These are phyloP conservation scores for Upupa epops DNA, from an alignment of 2,113 vertebrate species.

Conservation along the genomic window DNA sequence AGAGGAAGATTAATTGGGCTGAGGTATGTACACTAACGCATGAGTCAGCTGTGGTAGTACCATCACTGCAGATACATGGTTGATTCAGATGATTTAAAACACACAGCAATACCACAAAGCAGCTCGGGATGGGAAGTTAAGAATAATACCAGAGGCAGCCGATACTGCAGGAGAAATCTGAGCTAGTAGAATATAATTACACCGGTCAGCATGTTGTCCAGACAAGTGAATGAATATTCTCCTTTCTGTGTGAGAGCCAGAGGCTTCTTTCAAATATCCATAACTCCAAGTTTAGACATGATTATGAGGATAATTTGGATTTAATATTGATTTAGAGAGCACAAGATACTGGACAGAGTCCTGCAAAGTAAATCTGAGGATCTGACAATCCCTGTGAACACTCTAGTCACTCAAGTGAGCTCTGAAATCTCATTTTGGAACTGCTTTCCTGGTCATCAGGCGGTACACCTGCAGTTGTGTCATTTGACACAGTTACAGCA, in stretches of 20 bases:
- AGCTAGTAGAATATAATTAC: slow-evolving; percentile 30
- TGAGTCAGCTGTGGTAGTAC: slow-evolving; percentile 16
- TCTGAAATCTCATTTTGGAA: not conserved
- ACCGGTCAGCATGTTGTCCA: slow-evolving; percentile 9
- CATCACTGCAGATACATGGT: not conserved
- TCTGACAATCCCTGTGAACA: not conserved
- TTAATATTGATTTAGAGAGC: slow-evolving; percentile 39
- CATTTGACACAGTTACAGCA: not conserved
- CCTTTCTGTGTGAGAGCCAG: not conserved
- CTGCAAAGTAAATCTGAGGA: not conserved
- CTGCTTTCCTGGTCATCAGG: not conserved
- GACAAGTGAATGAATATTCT: slow-evolving; percentile 33
- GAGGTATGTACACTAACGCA: not conserved
- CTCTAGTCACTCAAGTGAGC: not conserved
- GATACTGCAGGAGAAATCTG: slow-evolving; percentile 20
- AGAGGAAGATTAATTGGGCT: not conserved
- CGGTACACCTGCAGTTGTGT: not conserved
- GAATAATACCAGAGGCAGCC: slow-evolving; percentile 31
- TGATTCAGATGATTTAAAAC: slow-evolving; percentile 26
- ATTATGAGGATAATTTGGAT: slow-evolving; percentile 29
- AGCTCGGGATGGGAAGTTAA: not conserved
- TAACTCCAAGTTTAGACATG: slow-evolving; percentile 12
- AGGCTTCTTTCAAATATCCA: slow-evolving; percentile 24
- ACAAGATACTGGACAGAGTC: not conserved
- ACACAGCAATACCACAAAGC: not conserved